These are phyloP conservation scores for Sapajus apella DNA, from an alignment of 2,113 vertebrate species.

Conservation along the genomic window DNA sequence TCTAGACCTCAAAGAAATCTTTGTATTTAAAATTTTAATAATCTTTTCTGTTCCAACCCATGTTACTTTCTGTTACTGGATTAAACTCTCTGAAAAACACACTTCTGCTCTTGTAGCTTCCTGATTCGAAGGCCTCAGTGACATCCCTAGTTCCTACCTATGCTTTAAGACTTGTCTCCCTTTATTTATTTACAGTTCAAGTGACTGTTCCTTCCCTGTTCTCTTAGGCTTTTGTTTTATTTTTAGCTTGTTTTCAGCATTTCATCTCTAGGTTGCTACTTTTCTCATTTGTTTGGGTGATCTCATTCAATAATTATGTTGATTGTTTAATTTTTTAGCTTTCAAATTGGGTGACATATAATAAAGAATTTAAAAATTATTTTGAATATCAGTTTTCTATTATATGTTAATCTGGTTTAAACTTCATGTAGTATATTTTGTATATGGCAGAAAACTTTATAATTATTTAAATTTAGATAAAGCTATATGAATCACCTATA, in stretches of 20 bases:
- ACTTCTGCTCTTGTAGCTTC: neutral
- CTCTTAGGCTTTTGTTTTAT: neutral
- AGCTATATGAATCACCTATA: neutral
- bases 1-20: neutral
- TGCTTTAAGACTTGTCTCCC: neutral
- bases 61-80: neutral
- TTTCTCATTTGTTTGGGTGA: neutral
- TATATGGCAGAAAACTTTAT: neutral
- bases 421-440: conserved; percentile 22
- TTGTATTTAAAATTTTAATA: neutral
- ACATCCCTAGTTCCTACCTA: neutral
- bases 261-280: neutral
- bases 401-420: neutral
- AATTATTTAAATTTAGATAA: conserved; percentile 39
- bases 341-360: neutral
- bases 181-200: neutral
- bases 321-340: neutral
- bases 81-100: neutral
- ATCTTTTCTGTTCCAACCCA: neutral
- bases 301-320: neutral
- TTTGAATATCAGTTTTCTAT: conserved; percentile 34
- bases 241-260: neutral
- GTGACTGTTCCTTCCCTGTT: neutral
- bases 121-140: neutral
- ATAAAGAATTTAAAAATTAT: conserved; percentile 35